Evolutionary conservation across 1,140 invertebrate genomes (phyloP).

Genomic region (Myzus persicae): DNA sequence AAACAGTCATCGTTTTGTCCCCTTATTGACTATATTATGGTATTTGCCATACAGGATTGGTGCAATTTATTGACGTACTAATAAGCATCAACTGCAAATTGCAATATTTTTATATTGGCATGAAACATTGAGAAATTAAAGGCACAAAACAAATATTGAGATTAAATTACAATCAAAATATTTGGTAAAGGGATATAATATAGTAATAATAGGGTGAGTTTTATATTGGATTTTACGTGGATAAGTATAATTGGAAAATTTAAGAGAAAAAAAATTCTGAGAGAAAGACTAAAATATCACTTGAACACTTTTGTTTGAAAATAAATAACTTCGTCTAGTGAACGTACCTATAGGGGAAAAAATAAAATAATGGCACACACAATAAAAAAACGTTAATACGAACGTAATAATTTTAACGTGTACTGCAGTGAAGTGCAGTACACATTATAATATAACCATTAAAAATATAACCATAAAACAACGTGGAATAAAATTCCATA

Average conservation of each 20-base stretch:
- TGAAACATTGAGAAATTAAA: background rate
- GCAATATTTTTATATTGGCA: too few species aligned
- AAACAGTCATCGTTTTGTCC: background rate
- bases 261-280: background rate
- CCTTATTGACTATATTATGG: background rate
- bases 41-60: background rate
- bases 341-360: background rate
- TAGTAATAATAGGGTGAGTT: background rate
- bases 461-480: conserved; percentile 13
- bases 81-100: background rate
- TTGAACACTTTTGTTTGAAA: background rate
- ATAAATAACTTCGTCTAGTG: background rate
- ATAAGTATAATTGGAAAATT: background rate
- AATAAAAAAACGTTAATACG: background rate
- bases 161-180: background rate
- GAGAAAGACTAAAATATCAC: background rate
- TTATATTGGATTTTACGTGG: background rate
- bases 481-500: background rate
- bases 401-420: conserved; percentile 3
- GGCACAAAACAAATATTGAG: background rate
- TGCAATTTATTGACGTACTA: background rate
- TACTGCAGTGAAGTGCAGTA: background rate
- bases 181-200: background rate
- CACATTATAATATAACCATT: background rate
- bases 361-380: background rate